These are phyloP conservation scores for Sphyrna mokarran DNA, from an alignment of 2,113 vertebrate genomes.

Conservation along the genomic window DNA sequence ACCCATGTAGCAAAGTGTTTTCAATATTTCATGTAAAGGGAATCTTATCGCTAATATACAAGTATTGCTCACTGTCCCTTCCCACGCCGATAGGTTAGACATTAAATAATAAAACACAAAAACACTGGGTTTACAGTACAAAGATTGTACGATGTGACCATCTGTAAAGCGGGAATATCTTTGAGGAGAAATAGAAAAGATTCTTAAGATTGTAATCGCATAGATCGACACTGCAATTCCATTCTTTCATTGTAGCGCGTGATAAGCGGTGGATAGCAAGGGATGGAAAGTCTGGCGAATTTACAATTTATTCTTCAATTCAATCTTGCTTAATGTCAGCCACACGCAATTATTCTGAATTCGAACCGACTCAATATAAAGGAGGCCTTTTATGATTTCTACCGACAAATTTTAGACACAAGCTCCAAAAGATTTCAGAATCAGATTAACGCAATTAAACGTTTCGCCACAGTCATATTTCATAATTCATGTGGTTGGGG, in stretches of 20 bases:
- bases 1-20: background rate
- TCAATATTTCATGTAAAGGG: background rate
- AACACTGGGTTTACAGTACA: background rate
- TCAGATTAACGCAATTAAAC: background rate
- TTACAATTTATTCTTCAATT: background rate
- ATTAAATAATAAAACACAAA: background rate
- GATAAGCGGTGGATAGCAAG: background rate
- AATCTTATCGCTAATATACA: background rate
- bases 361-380: background rate
- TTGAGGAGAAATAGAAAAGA: background rate
- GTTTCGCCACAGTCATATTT: background rate
- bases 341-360: background rate
- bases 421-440: background rate
- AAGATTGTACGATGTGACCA: background rate
- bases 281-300: background rate
- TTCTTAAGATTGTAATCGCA: background rate
- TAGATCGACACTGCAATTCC: background rate
- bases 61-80: background rate
- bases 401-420: background rate
- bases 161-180: background rate
- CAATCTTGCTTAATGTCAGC: background rate
- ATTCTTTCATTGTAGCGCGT: background rate
- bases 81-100: background rate
- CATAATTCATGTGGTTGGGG: background rate
- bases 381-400: background rate